Evolutionary conservation across 2,113 vertebrate genomes (phyloP), one percentile per base, ranked within the genome.

Genomic region (Pleuronectes platessa): DNA sequence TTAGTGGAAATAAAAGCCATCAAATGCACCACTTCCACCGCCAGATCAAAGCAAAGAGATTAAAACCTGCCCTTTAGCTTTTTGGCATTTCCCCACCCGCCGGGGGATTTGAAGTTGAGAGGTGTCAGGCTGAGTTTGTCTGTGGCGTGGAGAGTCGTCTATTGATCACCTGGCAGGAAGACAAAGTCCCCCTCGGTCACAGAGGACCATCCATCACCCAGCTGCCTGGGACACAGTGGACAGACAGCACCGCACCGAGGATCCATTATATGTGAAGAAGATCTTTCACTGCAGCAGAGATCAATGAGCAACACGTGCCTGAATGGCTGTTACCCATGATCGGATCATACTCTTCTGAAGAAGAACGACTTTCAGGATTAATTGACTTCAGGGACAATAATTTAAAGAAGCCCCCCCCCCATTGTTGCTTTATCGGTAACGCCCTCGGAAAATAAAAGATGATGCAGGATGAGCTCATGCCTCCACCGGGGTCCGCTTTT

Each of bases 161-260:
- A 90, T 89, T 66, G 85, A 92, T 89, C 66, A 83, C 18, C 82
- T 81, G 82, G 77, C 68, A 69, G 37, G 76, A 80, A 82, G 73
- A 69, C 83, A 84, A 69, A 87, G 83, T 83, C 74, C 62, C 26
- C 27, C 79, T 79, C 60, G 53, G 71, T 56, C 2, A 0, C 72
- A n/a, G 71, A 53, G 59, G 72, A 45, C 20, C 78, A 87, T 89
- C 84, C 77, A 82, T 91, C 89, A 86, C 13, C 1, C 76, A 55
- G 67, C 71, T 84, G 78, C 75, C 62, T 13, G 23, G 35, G 70
- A 84, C 77, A 17, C 66, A 66, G 60, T 5, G 9, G 47, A 77
- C 75, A 78, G 76, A 73, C 81, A 76, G 62, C 23, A 35, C 26
- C 40, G 49, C 70, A 23, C 82, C 62, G 61, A 64, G 31, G 59